Evolutionary conservation across 1,140 invertebrate genomes (phyloP), one percentile per base, ranked within the genome.

Genomic region (Drusus annulatus): DNA sequence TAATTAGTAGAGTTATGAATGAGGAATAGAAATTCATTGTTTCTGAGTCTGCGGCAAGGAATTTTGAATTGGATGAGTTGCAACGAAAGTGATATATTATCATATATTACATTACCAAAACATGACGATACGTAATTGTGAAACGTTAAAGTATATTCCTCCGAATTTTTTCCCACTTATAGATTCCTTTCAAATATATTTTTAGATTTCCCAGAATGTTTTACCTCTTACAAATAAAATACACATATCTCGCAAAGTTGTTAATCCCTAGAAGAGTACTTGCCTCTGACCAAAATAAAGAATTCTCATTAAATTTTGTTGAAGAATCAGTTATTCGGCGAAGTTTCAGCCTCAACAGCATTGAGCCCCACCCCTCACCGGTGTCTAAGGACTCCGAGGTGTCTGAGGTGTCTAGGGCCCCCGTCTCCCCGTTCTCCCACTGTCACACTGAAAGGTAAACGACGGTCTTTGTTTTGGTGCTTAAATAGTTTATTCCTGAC

Each of bases 401-500:
- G 36, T 45, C 36, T 45, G 36, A 45, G 36, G 8, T 45, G 3
- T 10, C 13, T 8, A 45, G 36, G 10, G n/a, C 52, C 54, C 25
- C 74, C 31, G 4, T 16, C 73, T 16, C 58, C 75, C 36, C 10
- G 8, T 51, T 51, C 60, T 25, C 45, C 60, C 56, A 63, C 75
- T 62, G 75, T 74, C 69, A 74, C 69, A 54, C 17, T 52, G 60
- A 36, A 77, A 77, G 75, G 75, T 77, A 63, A 77, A 77, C 65
- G 68, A 60, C 73, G 76, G 78, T 76, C 78, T 83, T 83, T 83
- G 81, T 83, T 83, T 75, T 31, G 58, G 75, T 78, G 78, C 78
- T 83, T 80, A 80, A 80, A 83, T 80, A 83, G 81, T 83, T 83
- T 83, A 83, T 83, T 80, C 74, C 62, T 80, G 78, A 83, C 78